A percentile compares a stretch with the other conserved stretches of the same genome.
phyloP scores from a whole-genome alignment of 2,888 invertebrate species.

The Lissocephala sabroskyi region DNA sequence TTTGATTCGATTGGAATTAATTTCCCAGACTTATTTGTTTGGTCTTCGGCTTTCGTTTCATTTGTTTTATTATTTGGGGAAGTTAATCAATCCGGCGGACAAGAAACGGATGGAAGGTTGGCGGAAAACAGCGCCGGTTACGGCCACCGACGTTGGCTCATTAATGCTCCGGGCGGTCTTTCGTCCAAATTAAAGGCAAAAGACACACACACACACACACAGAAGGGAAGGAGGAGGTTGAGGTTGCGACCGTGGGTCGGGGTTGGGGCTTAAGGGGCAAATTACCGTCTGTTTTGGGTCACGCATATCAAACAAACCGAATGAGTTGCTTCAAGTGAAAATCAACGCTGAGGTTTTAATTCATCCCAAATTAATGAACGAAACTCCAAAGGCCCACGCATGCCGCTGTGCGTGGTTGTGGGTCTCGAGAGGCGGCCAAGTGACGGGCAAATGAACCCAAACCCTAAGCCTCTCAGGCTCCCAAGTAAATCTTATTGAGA shows the following conservation, averaged over 20 bases:
- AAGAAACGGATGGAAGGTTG: not conserved
- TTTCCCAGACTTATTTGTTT: no score
- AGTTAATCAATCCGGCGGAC: slow-evolving; percentile 49
- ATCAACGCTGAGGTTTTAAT: slow-evolving; percentile 68
- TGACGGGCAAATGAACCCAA: no score
- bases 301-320: not conserved
- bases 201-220: slow-evolving; percentile 22
- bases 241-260: not conserved
- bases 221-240: not conserved
- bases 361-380: slow-evolving; percentile 71
- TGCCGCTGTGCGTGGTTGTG: no score
- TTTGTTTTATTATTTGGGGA: slow-evolving; percentile 50
- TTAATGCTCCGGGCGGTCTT: not conserved
- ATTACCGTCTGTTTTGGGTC: slow-evolving; percentile 7
- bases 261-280: slow-evolving; percentile 31
- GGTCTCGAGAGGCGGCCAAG: no score
- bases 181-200: not conserved
- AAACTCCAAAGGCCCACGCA: slow-evolving; percentile 28
- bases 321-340: no score
- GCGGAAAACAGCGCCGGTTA: no score
- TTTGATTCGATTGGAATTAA: no score
- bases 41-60: slow-evolving; percentile 15
- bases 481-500: no score
- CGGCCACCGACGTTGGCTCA: no score
- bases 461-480: no score